A percentile compares a stretch with the other conserved stretches of the same genome.
These are phyloP conservation scores for Bothrops alternatus DNA, from an alignment of 2,797 vertebrate species.

Conservation along the genomic window DNA sequence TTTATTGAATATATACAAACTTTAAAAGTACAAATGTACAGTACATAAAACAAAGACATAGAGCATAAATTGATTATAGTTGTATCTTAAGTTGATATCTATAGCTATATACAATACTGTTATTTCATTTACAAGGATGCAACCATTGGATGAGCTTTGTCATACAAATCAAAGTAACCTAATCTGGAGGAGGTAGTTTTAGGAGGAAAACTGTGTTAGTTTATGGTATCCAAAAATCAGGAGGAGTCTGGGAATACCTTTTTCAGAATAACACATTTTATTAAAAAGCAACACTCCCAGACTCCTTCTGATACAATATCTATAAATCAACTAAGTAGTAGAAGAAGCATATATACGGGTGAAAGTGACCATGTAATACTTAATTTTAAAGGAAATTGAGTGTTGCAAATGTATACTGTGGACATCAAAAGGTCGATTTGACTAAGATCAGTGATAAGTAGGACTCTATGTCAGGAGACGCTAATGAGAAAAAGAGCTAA, in stretches of 20 bases:
- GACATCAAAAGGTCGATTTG: background rate
- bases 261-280: background rate
- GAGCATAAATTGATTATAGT: too few relatives aligned
- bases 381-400: background rate
- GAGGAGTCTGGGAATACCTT: background rate
- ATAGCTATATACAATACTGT: too few relatives aligned
- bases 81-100: too few relatives aligned
- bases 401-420: background rate
- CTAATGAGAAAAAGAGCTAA: background rate
- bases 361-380: background rate
- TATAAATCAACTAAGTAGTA: background rate
- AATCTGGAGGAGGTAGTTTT: background rate
- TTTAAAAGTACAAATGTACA: too few relatives aligned
- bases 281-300: background rate
- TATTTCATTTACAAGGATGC: constrained; percentile 55
- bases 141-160: constrained; percentile 48
- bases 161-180: constrained; percentile 50
- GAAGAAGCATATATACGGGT: background rate
- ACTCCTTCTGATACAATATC: background rate
- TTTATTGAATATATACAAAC: too few relatives aligned
- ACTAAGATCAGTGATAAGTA: background rate
- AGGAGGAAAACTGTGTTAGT: background rate
- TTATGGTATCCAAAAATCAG: background rate
- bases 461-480: background rate
- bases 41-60: too few relatives aligned